Percentiles rank a stretch among this genome's conserved stretches.
Evolutionary conservation across 2,888 invertebrate genomes (phyloP).

Genomic region (Dysmachus trigonus): DNA sequence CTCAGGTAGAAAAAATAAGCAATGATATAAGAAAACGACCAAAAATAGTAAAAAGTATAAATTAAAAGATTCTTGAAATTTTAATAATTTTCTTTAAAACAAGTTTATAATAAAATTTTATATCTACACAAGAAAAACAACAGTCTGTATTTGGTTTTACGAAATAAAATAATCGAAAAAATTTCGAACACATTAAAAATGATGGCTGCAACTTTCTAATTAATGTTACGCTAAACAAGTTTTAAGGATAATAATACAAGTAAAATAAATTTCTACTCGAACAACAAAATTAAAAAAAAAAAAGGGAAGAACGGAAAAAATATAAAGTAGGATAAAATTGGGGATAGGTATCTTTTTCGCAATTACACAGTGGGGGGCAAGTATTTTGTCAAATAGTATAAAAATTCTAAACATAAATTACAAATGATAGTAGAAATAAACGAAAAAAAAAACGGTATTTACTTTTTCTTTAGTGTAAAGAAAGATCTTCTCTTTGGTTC

Average conservation of each 20-base stretch:
- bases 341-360: neutral
- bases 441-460: conserved; percentile 64
- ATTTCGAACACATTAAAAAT: neutral
- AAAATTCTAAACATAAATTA: conserved; percentile 23
- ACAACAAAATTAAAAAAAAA: too few species aligned
- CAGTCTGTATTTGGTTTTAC: neutral
- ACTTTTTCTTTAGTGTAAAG: conserved; percentile 99
- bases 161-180: neutral
- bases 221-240: neutral
- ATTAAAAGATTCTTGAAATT: neutral
- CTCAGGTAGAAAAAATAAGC: neutral
- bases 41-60: neutral
- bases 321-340: neutral
- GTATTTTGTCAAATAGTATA: conserved; percentile 16
- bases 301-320: neutral
- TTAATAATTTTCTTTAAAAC: conserved; percentile 8
- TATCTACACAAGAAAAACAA: conserved; percentile 10
- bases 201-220: neutral
- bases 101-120: conserved; percentile 13
- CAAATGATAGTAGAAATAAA: neutral
- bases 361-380: neutral
- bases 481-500: conserved; percentile 96
- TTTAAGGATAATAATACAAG: neutral
- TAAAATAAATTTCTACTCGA: neutral
- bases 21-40: neutral